A percentile compares a stretch with the other conserved stretches of the same genome.
phyloP scores from a whole-genome alignment of 2,888 invertebrate genomes.

The Cryptocephalus primarius region DNA sequence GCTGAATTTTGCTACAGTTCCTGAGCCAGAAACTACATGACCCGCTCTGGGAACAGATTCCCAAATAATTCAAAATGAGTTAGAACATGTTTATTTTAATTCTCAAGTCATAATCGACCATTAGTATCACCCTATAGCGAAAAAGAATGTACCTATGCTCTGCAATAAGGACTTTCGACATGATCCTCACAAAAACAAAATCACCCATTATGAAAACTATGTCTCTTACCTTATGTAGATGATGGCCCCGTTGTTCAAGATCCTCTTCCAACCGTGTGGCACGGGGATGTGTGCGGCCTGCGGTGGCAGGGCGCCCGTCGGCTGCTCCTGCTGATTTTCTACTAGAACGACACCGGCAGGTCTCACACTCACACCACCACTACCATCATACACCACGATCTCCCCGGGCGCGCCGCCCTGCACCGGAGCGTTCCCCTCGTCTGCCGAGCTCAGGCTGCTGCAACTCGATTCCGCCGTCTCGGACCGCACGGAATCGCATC shows the following conservation, averaged over 20 bases:
- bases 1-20: no score
- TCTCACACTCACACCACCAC: slow-evolving; percentile 31
- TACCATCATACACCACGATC: slow-evolving; percentile 37
- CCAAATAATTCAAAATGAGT: no score
- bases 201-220: no score
- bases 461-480: slow-evolving; percentile 50
- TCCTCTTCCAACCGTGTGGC: slow-evolving; percentile 70
- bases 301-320: slow-evolving; percentile 25
- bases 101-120: no score
- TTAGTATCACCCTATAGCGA: no score
- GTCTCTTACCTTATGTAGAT: slow-evolving; percentile 63
- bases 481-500: slow-evolving; percentile 48
- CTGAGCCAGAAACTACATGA: no score
- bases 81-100: no score
- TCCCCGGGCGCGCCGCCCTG: slow-evolving; percentile 22
- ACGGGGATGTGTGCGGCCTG: slow-evolving; percentile 37
- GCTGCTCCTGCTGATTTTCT: slow-evolving; percentile 17
- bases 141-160: no score
- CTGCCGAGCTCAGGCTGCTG: slow-evolving; percentile 42
- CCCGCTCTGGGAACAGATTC: no score
- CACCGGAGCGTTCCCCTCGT: slow-evolving; percentile 27
- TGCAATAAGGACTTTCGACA: no score
- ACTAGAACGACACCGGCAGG: slow-evolving; percentile 32
- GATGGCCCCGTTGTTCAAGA: slow-evolving; percentile 58
- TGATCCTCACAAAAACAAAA: no score